phyloP scores from a whole-genome alignment of 2,113 vertebrate genomes.

The Emydocephalus ijimae region DNA sequence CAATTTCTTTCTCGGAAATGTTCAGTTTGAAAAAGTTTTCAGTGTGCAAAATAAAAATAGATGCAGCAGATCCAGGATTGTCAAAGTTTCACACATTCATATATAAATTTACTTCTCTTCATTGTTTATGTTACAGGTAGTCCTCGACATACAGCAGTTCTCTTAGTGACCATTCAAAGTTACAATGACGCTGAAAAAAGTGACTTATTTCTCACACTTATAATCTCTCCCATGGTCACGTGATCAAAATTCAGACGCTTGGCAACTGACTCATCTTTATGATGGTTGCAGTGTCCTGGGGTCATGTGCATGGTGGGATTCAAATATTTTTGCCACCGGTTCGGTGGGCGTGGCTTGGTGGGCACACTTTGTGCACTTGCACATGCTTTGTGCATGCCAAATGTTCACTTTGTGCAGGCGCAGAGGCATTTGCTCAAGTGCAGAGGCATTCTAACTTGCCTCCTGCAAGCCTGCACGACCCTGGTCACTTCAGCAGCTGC shows the following conservation, averaged over 20 bases:
- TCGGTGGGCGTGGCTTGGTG: too few species aligned
- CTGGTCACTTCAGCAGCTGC: too few species aligned
- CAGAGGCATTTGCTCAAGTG: too few species aligned
- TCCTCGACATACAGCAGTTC: neutral
- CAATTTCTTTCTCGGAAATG: neutral
- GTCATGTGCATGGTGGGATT: neutral
- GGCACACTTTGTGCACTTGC: too few species aligned
- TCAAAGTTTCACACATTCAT: neutral
- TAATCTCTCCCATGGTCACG: neutral
- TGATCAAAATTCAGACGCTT: neutral
- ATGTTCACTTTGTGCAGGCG: too few species aligned
- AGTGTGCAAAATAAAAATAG: conserved; percentile 17
- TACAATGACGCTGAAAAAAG: neutral
- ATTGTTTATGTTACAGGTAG: neutral
- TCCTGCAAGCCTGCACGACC: too few species aligned
- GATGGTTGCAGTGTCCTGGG: neutral
- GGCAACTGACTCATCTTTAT: neutral
- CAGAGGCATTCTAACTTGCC: too few species aligned
- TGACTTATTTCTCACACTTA: neutral
- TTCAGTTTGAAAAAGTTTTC: neutral
- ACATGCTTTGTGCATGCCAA: too few species aligned
- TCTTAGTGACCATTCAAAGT: neutral
- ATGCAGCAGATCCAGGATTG: neutral
- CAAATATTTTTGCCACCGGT: too few species aligned
- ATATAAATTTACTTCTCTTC: neutral